Base-by-base conservation (phyloP, 2,797 vertebrate species). In the Nannoperca australis region DNA sequence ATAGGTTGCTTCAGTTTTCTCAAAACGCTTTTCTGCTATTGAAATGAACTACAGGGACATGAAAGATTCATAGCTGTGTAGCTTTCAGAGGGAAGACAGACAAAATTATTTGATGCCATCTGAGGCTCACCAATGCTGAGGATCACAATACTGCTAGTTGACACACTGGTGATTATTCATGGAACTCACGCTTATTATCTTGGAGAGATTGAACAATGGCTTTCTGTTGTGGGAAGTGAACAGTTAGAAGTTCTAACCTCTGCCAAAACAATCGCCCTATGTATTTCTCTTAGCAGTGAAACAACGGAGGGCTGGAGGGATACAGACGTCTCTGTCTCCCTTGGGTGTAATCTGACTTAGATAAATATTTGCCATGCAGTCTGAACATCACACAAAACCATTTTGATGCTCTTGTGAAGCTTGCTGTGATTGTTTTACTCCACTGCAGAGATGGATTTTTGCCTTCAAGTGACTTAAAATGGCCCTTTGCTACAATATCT, bases 301-400 rank as follows among this genome's bases (percentile, higher is more conserved):
- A 88, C 86, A 86, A 87, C 83, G 51, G 73, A 83, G 82, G 68
- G 78, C 49, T 78, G 65, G 55, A 82, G 76, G 74, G 82, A 89
- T 82, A 82, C 71, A 90, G 81, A 88, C 89, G 53, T 93, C 89
- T 79, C 81, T 2, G 20, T 81, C 85, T 92, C 88, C 86, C 85
- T 86, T 72, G 83, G 86, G 87, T 85, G 74, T 91, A 91, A 91
- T 91, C 81, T 82, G 86, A 93, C 87, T 92, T 81, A 79, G 80
- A 91, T 90, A 93, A 94, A 94, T 91, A 94, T 94, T 94, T 93
- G 87, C 87, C 50, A 70, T 87, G 87, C 83, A 61, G 84, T 82
- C 88, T 88, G 83, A 93, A 81, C 84, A 85, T 92, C 87, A 90
- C 81, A 92, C 81, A 91, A 78, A 88, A 86, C 79, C 83, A 82